A percentile compares a stretch with the other conserved stretches of the same genome.
phyloP scores from a whole-genome alignment of 1,140 invertebrate species.

The Triops longicaudatus region DNA sequence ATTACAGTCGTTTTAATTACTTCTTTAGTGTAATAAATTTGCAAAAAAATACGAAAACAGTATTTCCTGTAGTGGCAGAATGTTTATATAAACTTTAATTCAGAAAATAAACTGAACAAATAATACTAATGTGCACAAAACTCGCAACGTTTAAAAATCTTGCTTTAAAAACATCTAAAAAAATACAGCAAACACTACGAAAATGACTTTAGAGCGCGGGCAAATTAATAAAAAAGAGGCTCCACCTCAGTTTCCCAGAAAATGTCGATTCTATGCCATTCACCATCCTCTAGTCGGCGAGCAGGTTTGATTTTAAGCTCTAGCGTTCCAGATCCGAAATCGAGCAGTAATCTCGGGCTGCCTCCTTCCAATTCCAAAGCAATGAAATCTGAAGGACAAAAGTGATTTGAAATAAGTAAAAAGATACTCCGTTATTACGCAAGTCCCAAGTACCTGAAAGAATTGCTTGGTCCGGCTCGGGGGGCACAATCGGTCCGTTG shows the following conservation, averaged over 20 bases:
- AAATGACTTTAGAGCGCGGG: background rate
- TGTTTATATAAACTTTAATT: too few relatives aligned
- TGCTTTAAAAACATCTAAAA: background rate
- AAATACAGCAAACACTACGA: background rate
- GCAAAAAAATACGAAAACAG: too few relatives aligned
- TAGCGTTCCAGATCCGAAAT: conserved; percentile 89
- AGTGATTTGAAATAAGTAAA: conserved; percentile 5
- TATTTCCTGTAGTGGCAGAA: too few relatives aligned
- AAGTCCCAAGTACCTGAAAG: conserved; percentile 51
- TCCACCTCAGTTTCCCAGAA: conserved; percentile 83
- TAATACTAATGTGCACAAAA: too few relatives aligned
- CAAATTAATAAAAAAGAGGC: conserved; percentile 15
- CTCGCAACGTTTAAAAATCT: too few relatives aligned
- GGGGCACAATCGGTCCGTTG: conserved; percentile 90
- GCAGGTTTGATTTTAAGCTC: conserved; percentile 77
- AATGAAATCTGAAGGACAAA: conserved; percentile 63
- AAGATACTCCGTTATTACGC: background rate
- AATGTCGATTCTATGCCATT: conserved; percentile 92
- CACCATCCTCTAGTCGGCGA: conserved; percentile 78
- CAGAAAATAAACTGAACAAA: too few relatives aligned
- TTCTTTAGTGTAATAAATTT: background rate
- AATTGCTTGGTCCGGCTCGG: conserved; percentile 76
- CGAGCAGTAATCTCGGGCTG: conserved; percentile 77
- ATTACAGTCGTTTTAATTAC: too few relatives aligned
- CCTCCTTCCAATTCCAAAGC: conserved; percentile 84